phyloP scores from a whole-genome alignment of 2,888 invertebrate species.

The Teleogryllus oceanicus region DNA sequence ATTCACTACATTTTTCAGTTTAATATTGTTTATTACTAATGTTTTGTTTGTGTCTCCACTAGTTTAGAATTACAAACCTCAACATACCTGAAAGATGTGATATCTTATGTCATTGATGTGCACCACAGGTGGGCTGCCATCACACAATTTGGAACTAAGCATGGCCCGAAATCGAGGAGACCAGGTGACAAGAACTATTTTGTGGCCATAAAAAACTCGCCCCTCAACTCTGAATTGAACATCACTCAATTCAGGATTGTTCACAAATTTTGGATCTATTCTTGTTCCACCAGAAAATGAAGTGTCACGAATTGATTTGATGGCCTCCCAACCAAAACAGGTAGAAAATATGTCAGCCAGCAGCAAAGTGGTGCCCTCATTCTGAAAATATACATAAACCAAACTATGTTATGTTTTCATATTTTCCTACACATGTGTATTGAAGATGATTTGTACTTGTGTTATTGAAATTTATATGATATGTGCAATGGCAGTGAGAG shows the following conservation, averaged over 20 bases:
- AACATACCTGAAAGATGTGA: slow-evolving; percentile 80
- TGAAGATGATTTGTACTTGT: no score
- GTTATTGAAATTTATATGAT: no score
- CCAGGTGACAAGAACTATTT: slow-evolving; percentile 88
- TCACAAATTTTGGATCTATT: slow-evolving; percentile 89
- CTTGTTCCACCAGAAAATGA: slow-evolving; percentile 62
- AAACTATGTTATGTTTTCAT: no score
- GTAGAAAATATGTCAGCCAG: slow-evolving; percentile 87
- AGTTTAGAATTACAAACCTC: slow-evolving; percentile 12
- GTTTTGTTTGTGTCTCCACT: not conserved
- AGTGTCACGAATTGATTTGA: slow-evolving; percentile 69
- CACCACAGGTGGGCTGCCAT: slow-evolving; percentile 75
- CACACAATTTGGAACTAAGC: slow-evolving; percentile 71
- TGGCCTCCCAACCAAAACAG: slow-evolving; percentile 82
- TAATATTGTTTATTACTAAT: not conserved
- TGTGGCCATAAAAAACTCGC: slow-evolving; percentile 86
- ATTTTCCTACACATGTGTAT: no score
- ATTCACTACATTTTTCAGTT: not conserved
- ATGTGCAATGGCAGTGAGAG: no score
- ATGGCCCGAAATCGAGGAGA: slow-evolving; percentile 82
- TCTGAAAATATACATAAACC: slow-evolving; percentile 52
- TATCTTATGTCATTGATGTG: slow-evolving; percentile 91
- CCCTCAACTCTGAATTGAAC: slow-evolving; percentile 91
- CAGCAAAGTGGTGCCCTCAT: slow-evolving; percentile 81
- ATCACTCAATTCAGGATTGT: slow-evolving; percentile 88